These are phyloP conservation scores for Physeter macrocephalus DNA, from an alignment of 2,113 vertebrate genomes.

Conservation along the genomic window DNA sequence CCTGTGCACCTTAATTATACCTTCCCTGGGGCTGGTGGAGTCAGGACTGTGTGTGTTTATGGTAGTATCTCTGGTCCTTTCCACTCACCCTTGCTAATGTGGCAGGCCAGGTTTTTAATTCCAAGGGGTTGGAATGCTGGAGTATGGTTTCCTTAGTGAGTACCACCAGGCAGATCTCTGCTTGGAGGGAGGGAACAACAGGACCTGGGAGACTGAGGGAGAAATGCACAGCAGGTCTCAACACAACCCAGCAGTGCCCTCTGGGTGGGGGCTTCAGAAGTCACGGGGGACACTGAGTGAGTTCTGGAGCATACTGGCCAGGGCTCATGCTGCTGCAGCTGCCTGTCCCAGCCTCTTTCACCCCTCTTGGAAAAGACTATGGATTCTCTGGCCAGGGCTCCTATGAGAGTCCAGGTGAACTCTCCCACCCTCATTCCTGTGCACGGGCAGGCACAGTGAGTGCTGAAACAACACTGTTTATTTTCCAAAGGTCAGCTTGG, in stretches of 20 bases:
- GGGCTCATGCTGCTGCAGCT: background rate
- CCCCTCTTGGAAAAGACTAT: background rate
- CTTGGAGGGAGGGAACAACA: background rate
- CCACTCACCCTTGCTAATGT: conserved; percentile 42
- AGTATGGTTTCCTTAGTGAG: background rate
- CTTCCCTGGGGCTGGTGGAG: background rate
- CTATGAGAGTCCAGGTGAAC: background rate
- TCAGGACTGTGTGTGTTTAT: background rate
- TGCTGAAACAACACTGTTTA: too few species aligned
- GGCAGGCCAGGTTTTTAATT: conserved; percentile 52
- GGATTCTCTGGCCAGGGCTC: background rate
- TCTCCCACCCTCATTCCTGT: background rate
- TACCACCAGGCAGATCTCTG: background rate
- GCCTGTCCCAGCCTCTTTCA: background rate
- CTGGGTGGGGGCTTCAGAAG: background rate
- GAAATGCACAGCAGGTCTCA: background rate
- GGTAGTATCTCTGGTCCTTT: background rate
- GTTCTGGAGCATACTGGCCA: too few species aligned
- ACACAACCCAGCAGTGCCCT: background rate
- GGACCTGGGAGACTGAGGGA: background rate
- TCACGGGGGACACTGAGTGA: background rate
- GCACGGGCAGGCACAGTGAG: background rate
- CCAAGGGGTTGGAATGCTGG: background rate
- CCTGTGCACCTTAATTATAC: background rate
- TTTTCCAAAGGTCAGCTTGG: background rate